Conservation (phyloP, 92 coral and sea anemone species). For the Parazoanthus swiftii region DNA sequence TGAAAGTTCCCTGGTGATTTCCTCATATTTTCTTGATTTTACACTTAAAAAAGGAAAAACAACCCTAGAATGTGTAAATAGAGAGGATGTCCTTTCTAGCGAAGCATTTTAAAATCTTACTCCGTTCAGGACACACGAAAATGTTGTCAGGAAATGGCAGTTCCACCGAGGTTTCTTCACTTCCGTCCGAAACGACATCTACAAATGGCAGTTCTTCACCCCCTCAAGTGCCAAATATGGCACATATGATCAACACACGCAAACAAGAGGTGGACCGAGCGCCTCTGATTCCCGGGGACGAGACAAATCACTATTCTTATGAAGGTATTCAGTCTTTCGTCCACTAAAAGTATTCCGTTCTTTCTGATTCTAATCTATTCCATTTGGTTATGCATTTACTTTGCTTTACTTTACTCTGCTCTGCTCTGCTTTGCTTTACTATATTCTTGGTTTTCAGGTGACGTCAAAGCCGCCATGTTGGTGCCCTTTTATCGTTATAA, state of each 20-base stretch:
- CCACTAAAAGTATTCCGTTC: neutral
- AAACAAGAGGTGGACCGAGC: conserved; percentile 34
- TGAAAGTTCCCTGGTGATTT: no score
- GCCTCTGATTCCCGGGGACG: conserved; percentile 32
- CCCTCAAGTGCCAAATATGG: conserved; percentile 21
- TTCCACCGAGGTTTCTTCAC: conserved; percentile 34
- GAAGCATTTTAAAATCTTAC: neutral
- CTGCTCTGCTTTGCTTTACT: no score
- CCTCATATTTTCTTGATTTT: no score
- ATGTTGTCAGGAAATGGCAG: conserved; percentile 21
- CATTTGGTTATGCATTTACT: no score
- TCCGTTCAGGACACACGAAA: neutral
- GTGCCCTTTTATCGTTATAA: no score
- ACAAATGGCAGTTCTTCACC: conserved; percentile 6
- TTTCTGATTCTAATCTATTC: neutral
- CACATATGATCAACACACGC: conserved; percentile 24
- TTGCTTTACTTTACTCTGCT: no score
- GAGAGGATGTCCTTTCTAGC: neutral
- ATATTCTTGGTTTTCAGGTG: no score
- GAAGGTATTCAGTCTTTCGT: conserved; percentile 6
- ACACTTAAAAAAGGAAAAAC: no score
- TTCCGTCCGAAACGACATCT: conserved; percentile 19
- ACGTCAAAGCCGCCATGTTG: no score
- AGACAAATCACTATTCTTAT: conserved; percentile 13
- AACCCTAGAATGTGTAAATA: neutral